Conservation (phyloP, 2,113 vertebrate genomes). For the Ardeotis arabs region DNA sequence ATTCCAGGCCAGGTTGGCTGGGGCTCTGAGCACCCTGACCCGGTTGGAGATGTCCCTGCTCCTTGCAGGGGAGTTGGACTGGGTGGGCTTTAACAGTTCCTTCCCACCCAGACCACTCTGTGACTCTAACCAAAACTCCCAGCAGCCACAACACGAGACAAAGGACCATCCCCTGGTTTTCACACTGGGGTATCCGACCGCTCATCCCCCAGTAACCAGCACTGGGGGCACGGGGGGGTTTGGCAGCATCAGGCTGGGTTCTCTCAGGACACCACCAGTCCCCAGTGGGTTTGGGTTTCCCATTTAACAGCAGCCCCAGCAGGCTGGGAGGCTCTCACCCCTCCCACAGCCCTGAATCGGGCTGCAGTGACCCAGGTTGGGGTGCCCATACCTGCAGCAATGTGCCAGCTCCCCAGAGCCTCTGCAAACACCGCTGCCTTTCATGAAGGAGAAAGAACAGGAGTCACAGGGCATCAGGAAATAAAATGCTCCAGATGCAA, state of each 20-base stretch:
- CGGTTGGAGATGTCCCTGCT: too few species aligned
- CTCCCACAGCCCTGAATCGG: accelerated
- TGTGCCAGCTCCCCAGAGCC: not conserved
- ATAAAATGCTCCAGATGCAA: not conserved
- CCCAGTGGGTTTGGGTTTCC: not conserved
- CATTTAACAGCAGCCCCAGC: not conserved
- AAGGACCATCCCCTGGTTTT: accelerated
- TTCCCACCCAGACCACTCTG: too few species aligned
- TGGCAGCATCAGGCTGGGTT: not conserved
- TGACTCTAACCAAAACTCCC: too few species aligned
- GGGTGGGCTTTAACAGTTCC: too few species aligned
- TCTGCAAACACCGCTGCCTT: too few species aligned
- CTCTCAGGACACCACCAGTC: accelerated
- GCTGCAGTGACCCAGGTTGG: accelerated
- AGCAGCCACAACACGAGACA: accelerated
- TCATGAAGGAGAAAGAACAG: not conserved
- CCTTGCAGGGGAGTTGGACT: too few species aligned
- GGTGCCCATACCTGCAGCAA: not conserved
- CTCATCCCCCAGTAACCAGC: not conserved
- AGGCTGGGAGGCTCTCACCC: too few species aligned
- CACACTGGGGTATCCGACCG: accelerated
- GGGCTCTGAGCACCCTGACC: too few species aligned
- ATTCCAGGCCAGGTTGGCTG: too few species aligned
- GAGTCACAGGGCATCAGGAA: not conserved
- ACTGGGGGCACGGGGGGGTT: accelerated